A percentile compares a stretch with the other conserved stretches of the same genome.
These are phyloP conservation scores for Neomorphus geoffroyi DNA, from an alignment of 2,797 vertebrate genomes.

Conservation along the genomic window DNA sequence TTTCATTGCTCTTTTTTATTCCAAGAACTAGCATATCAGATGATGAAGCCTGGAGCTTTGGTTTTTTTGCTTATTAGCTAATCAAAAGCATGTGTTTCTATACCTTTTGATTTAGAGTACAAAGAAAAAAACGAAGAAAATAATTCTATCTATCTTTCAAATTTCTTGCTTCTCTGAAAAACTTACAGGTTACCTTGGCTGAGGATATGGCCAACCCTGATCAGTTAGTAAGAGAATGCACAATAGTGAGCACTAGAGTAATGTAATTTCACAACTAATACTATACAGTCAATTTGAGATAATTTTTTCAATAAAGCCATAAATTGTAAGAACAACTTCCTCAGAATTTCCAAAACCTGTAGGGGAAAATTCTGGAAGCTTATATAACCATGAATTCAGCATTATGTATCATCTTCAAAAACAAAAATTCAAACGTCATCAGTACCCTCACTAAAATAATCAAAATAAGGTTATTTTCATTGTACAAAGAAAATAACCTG, in stretches of 20 bases:
- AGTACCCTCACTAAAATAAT: neutral
- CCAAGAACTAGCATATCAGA: constrained; percentile 41
- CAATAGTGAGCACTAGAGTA: neutral
- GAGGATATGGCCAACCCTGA: neutral
- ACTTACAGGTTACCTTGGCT: neutral
- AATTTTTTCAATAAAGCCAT: neutral
- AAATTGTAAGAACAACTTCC: neutral
- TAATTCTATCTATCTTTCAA: neutral
- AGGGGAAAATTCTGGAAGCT: neutral
- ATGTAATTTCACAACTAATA: neutral
- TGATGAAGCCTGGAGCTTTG: constrained; percentile 1
- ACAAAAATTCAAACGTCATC: neutral
- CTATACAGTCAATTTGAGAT: neutral
- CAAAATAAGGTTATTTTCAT: neutral
- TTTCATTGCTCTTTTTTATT: neutral
- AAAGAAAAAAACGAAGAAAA: constrained; percentile 15
- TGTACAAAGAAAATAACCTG: neutral
- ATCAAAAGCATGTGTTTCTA: constrained; percentile 1
- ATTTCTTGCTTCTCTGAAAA: neutral
- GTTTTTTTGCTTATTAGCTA: neutral
- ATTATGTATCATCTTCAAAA: neutral
- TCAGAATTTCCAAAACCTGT: neutral
- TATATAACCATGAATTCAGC: neutral
- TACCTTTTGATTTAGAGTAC: constrained; percentile 5
- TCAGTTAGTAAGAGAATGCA: neutral